Evolutionary conservation across 2,888 invertebrate species (phyloP), one percentile per base, ranked within the genome.

Genomic region (Pristionchus arcanus): DNA sequence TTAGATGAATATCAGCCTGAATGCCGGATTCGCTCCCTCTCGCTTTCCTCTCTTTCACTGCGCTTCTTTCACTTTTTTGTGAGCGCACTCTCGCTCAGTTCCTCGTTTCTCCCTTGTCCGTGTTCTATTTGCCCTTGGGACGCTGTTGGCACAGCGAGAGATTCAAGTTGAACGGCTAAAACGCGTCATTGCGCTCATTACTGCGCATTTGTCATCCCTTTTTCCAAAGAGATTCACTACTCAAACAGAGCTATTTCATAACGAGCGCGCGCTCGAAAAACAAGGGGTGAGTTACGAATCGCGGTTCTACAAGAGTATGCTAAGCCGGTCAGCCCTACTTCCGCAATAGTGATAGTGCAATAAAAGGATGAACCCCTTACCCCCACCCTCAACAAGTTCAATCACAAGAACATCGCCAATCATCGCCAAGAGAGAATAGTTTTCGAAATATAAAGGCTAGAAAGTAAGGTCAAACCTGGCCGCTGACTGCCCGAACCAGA

Each of bases 401-500:
- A 49, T 49, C 42, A 49, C 42, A 0, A 0, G 11, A 7, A 49
- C 42, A 49, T 49, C 42, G 13, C 13, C 42, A n/a, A n/a, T n/a
- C n/a, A n/a, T n/a, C 42, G 42, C 0, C 42, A 49, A 49, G 42
- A 0, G 13, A 9, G 42, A 11, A 49, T 49, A 9, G 9, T 49
- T 49, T 49, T 49, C 42, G 42, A 3, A 49, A 9, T 11, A 49
- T 49, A 49, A 9, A 9, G 9, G 3, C 42, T 13, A 9, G 42
- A 49, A 49, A 1, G 42, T 13, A 16, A 16, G 4, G 34, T 0
- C 49, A 15, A 53, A 81, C 81, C 81, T 49, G 81, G 81, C 49
- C 81, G 81, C 28, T 81, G 81, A 81, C 81, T 81, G 81, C 81
- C 49, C 74, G 74, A 42, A 28, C 81, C 81, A 49, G 81, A 53